These are phyloP conservation scores for Agrilus cyanescens DNA, from an alignment of 2,888 invertebrate species.

Conservation along the genomic window DNA sequence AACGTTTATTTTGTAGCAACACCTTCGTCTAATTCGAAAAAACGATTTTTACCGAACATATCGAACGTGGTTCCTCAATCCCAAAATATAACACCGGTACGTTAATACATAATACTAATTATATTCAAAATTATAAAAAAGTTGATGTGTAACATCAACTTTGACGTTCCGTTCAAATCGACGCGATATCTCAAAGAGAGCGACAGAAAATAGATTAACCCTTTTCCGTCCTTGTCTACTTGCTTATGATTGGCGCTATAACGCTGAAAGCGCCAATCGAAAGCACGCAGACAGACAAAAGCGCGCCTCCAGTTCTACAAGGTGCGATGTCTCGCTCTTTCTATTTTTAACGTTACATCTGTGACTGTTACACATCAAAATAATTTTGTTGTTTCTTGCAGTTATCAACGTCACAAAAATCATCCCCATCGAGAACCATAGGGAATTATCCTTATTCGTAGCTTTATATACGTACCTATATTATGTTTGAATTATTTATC, in stretches of 20 bases:
- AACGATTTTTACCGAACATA: background rate
- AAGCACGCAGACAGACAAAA: no score
- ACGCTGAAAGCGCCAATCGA: no score
- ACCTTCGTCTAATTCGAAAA: background rate
- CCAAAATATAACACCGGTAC: background rate
- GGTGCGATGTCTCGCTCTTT: no score
- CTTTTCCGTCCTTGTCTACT: no score
- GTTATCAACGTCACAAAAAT: conserved; percentile 30
- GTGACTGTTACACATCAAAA: no score
- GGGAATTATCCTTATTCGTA: conserved; percentile 14
- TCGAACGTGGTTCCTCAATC: background rate
- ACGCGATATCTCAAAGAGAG: no score
- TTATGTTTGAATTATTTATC: background rate
- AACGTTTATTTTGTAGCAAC: background rate
- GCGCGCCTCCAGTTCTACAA: no score
- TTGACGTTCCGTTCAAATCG: no score
- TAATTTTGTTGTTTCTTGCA: conserved; percentile 19
- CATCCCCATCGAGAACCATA: conserved; percentile 20
- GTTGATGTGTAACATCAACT: conserved; percentile 2
- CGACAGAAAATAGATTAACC: no score
- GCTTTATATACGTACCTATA: background rate
- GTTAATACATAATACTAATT: background rate
- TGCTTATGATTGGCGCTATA: no score
- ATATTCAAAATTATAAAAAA: conserved; percentile 1
- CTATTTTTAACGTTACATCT: no score